These are phyloP conservation scores for Rhorus exstirpatorius DNA, from an alignment of 2,888 invertebrate species.

Conservation along the genomic window DNA sequence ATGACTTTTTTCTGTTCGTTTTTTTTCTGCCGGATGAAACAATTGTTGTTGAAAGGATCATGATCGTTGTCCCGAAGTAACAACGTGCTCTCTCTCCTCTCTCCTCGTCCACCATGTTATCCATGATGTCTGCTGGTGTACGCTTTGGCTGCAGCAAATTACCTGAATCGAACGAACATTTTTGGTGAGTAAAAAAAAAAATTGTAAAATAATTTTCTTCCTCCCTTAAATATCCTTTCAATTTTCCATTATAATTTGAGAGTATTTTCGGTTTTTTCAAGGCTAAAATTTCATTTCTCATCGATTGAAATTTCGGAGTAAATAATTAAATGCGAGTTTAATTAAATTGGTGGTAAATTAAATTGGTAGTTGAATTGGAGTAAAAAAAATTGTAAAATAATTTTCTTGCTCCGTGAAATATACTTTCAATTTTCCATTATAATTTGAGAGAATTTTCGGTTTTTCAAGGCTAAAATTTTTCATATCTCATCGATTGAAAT, in stretches of 20 bases:
- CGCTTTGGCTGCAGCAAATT: conserved; percentile 85
- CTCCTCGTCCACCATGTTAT: conserved; percentile 62
- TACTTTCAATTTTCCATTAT: too few species aligned
- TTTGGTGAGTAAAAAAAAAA: conserved; percentile 6
- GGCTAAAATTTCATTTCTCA: too few species aligned
- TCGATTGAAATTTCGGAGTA: too few species aligned
- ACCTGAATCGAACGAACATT: conserved; percentile 73
- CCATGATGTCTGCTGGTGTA: conserved; percentile 80
- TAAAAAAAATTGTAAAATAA: too few species aligned
- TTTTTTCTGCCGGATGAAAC: conserved; percentile 52
- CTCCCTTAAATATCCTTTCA: not conserved
- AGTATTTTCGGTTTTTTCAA: too few species aligned
- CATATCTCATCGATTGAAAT: too few species aligned
- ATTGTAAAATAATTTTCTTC: not conserved
- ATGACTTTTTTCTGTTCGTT: conserved; percentile 30
- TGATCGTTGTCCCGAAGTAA: conserved; percentile 71
- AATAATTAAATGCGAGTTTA: too few species aligned
- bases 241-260: not conserved
- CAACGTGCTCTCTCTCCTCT: conserved; percentile 32
- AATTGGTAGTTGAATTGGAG: too few species aligned
- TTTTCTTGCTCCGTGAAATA: too few species aligned
- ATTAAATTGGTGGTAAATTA: too few species aligned
- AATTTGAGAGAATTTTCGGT: too few species aligned
- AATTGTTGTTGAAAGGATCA: conserved; percentile 16
- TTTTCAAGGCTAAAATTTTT: too few species aligned